These are phyloP conservation scores for Erebia palarica DNA, from an alignment of 2,888 invertebrate genomes.

Conservation along the genomic window DNA sequence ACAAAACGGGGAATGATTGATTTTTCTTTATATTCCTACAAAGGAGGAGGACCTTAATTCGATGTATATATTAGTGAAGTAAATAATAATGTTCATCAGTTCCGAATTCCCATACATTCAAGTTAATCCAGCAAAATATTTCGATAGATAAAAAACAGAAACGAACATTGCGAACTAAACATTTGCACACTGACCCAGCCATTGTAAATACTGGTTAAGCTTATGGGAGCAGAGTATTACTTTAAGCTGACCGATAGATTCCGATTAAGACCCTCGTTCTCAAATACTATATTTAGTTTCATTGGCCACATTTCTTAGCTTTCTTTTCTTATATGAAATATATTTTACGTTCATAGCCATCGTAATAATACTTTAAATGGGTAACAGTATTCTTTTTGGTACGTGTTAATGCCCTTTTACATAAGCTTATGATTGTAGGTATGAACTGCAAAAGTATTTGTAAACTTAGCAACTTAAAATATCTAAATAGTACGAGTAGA, in stretches of 20 bases:
- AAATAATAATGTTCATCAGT: neutral
- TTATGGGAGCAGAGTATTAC: constrained; percentile 25
- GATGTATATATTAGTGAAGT: neutral
- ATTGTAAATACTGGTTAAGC: constrained; percentile 31
- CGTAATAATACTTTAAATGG: neutral
- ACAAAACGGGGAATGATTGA: too few species aligned
- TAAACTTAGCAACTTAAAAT: too few species aligned
- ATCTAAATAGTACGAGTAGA: too few species aligned
- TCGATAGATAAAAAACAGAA: constrained; percentile 16
- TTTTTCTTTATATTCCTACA: too few species aligned
- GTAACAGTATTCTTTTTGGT: neutral
- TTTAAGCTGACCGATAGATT: constrained; percentile 23
- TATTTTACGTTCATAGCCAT: neutral
- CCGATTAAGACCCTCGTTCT: constrained; percentile 16
- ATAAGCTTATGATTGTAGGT: neutral
- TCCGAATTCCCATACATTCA: neutral
- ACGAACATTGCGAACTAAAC: constrained; percentile 18
- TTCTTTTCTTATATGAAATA: neutral
- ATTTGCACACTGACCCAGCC: constrained; percentile 23
- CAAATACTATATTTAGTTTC: constrained; percentile 11
- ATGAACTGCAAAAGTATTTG: neutral
- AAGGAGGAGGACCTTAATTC: too few species aligned
- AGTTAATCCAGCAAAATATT: neutral
- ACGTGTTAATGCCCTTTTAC: neutral
- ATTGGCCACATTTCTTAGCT: constrained; percentile 5